phyloP scores from a whole-genome alignment of 2,888 invertebrate genomes.

The Thereva unica region DNA sequence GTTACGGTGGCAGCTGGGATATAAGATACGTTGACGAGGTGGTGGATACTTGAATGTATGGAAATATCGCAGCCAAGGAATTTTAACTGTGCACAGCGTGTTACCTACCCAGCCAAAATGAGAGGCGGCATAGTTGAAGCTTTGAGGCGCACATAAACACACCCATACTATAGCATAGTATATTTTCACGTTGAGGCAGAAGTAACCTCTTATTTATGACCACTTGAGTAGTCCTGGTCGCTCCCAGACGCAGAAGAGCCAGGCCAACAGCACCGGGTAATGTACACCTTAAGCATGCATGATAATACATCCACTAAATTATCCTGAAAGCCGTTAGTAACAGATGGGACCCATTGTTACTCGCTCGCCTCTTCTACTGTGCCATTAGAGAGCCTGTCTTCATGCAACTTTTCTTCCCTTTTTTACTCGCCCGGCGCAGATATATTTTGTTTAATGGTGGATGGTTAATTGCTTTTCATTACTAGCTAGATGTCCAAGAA shows the following conservation, averaged over 20 bases:
- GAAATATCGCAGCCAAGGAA: slow-evolving; percentile 29
- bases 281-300: slow-evolving; percentile 41
- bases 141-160: slow-evolving; percentile 6
- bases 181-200: slow-evolving; percentile 10
- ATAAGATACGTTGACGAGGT: slow-evolving; percentile 10
- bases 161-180: not conserved
- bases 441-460: slow-evolving; percentile 39
- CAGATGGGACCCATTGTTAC: slow-evolving; percentile 40
- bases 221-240: slow-evolving; percentile 34
- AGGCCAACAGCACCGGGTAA: slow-evolving; percentile 12
- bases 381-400: slow-evolving; percentile 18
- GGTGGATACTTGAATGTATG: slow-evolving; percentile 13
- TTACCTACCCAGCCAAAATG: not conserved
- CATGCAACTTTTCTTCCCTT: slow-evolving; percentile 25
- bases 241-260: slow-evolving; percentile 25
- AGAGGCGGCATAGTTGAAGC: too few species aligned
- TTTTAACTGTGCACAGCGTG: slow-evolving; percentile 27
- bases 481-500: slow-evolving; percentile 20
- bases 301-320: slow-evolving; percentile 42
- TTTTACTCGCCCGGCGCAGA: slow-evolving; percentile 24
- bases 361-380: slow-evolving; percentile 22
- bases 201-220: slow-evolving; percentile 40
- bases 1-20: slow-evolving; percentile 8
- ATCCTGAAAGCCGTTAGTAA: slow-evolving; percentile 42
- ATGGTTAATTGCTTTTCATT: slow-evolving; percentile 41